These are phyloP conservation scores for Trissolcus basalis DNA, from an alignment of 1,140 invertebrate species.

Conservation along the genomic window DNA sequence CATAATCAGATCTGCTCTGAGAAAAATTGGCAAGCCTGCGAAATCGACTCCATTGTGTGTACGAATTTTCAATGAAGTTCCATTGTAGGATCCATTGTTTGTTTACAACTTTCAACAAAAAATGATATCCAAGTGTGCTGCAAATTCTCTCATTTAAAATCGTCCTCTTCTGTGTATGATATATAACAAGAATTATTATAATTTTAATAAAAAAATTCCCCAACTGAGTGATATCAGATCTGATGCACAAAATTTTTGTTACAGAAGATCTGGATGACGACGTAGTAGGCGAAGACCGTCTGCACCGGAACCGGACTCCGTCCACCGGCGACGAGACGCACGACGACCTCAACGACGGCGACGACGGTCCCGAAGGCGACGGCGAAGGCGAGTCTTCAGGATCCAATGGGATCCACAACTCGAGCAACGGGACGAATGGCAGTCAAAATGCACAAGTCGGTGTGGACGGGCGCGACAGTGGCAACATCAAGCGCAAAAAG, in stretches of 20 bases:
- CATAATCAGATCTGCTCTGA: too few species aligned
- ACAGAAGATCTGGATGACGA: conserved; percentile 75
- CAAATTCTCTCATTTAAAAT: too few species aligned
- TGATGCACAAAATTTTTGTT: conserved; percentile 1
- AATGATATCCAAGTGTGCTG: too few species aligned
- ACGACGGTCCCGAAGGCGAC: conserved; percentile 74
- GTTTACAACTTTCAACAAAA: too few species aligned
- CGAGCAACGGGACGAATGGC: conserved; percentile 74
- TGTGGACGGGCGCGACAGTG: conserved; percentile 75
- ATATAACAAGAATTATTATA: too few species aligned
- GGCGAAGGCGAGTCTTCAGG: conserved; percentile 79
- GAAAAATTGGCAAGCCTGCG: too few species aligned
- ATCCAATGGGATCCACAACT: conserved; percentile 64
- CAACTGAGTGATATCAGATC: too few species aligned
- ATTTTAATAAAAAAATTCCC: too few species aligned
- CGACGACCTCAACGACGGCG: conserved; percentile 82
- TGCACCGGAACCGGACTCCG: conserved; percentile 68
- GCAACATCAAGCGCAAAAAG: conserved; percentile 91
- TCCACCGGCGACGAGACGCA: conserved; percentile 81
- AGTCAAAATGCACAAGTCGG: conserved; percentile 65
- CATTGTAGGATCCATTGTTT: too few species aligned
- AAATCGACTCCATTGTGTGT: too few species aligned
- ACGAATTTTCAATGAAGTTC: too few species aligned
- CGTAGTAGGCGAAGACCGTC: conserved; percentile 63
- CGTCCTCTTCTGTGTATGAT: too few species aligned